Evolutionary conservation across 2,888 invertebrate species (phyloP), one percentile per base, ranked within the genome.

Genomic region (Pherbina coryleti): DNA sequence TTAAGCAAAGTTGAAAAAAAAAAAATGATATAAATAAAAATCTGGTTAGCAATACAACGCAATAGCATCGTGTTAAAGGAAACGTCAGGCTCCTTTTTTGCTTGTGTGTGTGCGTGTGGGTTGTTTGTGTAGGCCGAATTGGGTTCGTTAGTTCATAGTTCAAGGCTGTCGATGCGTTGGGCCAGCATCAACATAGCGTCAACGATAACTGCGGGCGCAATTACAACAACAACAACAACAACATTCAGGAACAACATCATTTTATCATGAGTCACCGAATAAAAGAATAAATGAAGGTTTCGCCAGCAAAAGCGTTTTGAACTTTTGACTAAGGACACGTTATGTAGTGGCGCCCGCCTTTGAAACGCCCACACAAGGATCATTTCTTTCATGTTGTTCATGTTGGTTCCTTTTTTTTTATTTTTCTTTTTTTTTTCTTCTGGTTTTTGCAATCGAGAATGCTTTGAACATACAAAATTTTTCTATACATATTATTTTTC

Each of bases 111-210:
- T 28, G 70, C 19, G 44, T n/a, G 51, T 8, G 25, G 9, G 28
- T 5, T 51, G 9, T 22, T 17, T 53, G 2, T 25, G 19, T 28
- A 34, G 71, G 28, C 11, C 19, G 34, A 14, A 37, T 17, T 67
- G n/a, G 44, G 22, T 67, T 67, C 67, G 44, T 69, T 69, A 69
- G 69, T 51, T 49, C 69, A 51, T 69, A 69, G 69, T 69, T 69
- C 69, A 69, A 69, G 69, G 69, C 69, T 69, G 8, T 69, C 11
- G 49, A 25, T 51, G 51, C 49, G 14, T 28, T 22, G 28, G 31
- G 22, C 55, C 28, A 31, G 64, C 22, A 62, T 25, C 31, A 64
- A 22, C 64, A 64, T 17, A 64, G 31, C 31, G 31, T 5, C 64
- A 64, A 31, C 31, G n/a, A 64, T 31, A 62, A 9, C 62, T 17